Conservation (phyloP, 2,797 vertebrate genomes). For the Hemitrygon akajei region DNA sequence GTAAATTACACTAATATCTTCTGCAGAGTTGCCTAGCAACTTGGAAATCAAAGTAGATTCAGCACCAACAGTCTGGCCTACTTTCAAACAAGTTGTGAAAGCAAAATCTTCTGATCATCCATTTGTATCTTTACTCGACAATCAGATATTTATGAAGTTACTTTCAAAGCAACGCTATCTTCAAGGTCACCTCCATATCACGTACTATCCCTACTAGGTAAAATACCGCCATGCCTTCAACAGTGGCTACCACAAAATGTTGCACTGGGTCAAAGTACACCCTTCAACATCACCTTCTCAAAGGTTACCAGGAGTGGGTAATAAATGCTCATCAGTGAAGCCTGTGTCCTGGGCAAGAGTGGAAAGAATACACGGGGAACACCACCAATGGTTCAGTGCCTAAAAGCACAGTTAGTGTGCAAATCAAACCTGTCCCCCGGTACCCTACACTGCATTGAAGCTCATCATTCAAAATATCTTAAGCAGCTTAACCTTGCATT, state of each 20-base stretch:
- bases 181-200: no score
- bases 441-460: neutral
- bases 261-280: no score
- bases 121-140: neutral
- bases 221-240: no score
- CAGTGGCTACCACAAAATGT: no score
- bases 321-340: no score
- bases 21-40: neutral
- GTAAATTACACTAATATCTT: neutral
- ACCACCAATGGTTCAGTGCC: neutral
- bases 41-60: slow-evolving; percentile 4
- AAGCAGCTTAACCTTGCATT: neutral
- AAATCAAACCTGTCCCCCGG: neutral
- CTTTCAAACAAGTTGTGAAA: neutral
- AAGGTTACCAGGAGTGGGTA: no score
- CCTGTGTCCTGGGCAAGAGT: no score
- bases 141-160: slow-evolving; percentile 7
- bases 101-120: neutral
- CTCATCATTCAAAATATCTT: neutral
- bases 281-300: no score
- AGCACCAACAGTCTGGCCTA: neutral
- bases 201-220: no score
- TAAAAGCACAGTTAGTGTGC: neutral
- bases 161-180: neutral
- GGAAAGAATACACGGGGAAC: neutral